A percentile compares a stretch with the other conserved stretches of the same genome.
Evolutionary conservation across 2,113 vertebrate genomes (phyloP).

Genomic region (Sminthopsis crassicaudata): DNA sequence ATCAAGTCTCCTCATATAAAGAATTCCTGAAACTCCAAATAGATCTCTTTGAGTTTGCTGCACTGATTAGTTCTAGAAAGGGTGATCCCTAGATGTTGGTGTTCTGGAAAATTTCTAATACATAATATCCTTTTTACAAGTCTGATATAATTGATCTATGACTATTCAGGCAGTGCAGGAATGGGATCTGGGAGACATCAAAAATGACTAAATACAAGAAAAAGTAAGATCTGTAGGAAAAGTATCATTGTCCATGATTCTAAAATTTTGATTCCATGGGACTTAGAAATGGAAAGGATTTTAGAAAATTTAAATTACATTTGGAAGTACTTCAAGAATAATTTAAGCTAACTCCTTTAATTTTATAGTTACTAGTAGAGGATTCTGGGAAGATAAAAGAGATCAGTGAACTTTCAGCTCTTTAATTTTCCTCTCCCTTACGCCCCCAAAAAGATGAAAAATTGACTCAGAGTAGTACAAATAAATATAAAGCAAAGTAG

Average conservation of each 20-base stretch:
- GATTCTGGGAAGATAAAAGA: too few relatives aligned
- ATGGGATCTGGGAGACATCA: background rate
- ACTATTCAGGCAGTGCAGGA: background rate
- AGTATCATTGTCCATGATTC: background rate
- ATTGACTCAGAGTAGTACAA: too few relatives aligned
- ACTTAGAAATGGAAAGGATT: background rate
- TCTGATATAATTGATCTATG: background rate
- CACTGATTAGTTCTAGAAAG: background rate
- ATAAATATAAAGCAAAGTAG: too few relatives aligned
- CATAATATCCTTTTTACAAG: background rate
- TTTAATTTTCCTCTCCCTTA: too few relatives aligned
- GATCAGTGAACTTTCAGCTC: too few relatives aligned
- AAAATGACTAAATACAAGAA: background rate
- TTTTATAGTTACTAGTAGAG: background rate
- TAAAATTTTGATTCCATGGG: background rate
- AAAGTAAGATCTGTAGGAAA: background rate
- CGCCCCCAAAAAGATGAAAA: too few relatives aligned
- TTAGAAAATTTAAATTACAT: background rate
- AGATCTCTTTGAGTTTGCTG: background rate
- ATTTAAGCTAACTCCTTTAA: background rate
- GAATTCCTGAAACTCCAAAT: background rate
- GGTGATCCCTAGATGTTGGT: background rate
- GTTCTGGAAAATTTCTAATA: background rate
- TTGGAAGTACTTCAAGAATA: background rate
- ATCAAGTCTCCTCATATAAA: background rate